Evolutionary conservation across 2,888 invertebrate genomes (phyloP).

Genomic region (Trichogramma evanescens): DNA sequence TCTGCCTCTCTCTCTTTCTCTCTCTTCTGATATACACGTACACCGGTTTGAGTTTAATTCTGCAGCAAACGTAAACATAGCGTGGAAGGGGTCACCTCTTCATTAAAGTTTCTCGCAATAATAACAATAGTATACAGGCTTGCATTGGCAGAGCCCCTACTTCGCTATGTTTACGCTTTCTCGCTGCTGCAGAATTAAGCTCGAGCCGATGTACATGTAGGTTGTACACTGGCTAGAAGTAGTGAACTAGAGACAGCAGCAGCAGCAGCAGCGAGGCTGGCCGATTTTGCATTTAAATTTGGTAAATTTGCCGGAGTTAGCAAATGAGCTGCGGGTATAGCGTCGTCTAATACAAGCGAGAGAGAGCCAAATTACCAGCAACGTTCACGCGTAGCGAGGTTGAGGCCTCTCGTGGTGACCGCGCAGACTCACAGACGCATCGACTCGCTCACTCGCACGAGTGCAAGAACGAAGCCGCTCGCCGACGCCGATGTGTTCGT

Average conservation of each 20-base stretch:
- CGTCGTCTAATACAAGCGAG: slow-evolving; percentile 40
- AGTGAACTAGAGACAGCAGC: slow-evolving; percentile 18
- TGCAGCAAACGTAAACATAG: too few species aligned
- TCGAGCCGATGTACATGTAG: slow-evolving; percentile 6
- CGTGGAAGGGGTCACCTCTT: too few species aligned
- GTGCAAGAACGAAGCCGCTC: not conserved
- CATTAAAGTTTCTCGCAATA: too few species aligned
- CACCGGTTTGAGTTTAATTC: too few species aligned
- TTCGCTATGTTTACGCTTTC: too few species aligned
- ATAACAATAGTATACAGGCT: too few species aligned
- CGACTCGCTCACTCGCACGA: not conserved
- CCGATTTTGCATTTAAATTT: slow-evolving; percentile 47
- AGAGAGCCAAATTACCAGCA: too few species aligned
- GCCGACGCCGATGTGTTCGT: not conserved
- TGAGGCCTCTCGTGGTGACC: not conserved
- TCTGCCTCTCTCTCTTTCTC: slow-evolving; percentile 16
- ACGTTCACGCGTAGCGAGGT: too few species aligned
- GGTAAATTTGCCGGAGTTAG: slow-evolving; percentile 46
- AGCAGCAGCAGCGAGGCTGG: slow-evolving; percentile 7
- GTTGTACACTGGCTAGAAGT: slow-evolving; percentile 22
- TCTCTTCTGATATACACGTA: slow-evolving; percentile 1
- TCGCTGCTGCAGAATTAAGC: not conserved
- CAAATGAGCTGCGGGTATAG: slow-evolving; percentile 44
- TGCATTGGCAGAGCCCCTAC: too few species aligned
- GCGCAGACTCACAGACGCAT: not conserved